Evolutionary conservation across 2,113 vertebrate species (phyloP).

Genomic region (Sander vitreus): DNA sequence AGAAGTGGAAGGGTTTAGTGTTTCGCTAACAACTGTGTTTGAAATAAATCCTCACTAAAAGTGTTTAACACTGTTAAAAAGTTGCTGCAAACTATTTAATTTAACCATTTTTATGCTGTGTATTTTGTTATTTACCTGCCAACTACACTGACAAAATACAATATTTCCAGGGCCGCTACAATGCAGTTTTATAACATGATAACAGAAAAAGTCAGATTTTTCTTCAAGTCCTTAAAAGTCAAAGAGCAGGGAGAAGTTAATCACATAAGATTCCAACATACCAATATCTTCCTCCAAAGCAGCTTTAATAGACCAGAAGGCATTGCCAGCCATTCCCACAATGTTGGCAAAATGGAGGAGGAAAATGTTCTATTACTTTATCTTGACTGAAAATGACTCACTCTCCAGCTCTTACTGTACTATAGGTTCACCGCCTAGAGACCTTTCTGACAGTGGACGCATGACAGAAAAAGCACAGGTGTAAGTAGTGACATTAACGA

Average conservation of each 20-base stretch:
- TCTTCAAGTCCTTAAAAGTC: background rate
- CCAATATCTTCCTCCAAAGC: background rate
- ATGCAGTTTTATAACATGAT: background rate
- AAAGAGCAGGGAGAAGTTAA: background rate
- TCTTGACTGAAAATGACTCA: background rate
- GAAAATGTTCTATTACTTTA: no score
- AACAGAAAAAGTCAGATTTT: background rate
- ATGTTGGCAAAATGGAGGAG: no score
- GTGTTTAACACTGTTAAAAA: background rate
- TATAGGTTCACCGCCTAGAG: background rate
- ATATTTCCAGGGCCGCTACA: background rate
- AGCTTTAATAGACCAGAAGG: background rate
- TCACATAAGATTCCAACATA: background rate
- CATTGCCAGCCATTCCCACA: background rate
- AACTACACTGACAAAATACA: background rate
- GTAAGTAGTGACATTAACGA: background rate
- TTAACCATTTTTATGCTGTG: background rate
- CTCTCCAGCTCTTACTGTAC: background rate
- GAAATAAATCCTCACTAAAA: background rate
- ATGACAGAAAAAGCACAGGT: background rate
- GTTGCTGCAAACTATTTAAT: background rate
- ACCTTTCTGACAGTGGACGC: background rate
- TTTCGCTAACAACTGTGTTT: background rate
- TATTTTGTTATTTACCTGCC: background rate
- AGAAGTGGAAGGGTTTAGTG: constrained; percentile 5